Percentiles rank a stretch among this genome's conserved stretches.
phyloP scores from a whole-genome alignment of 2,888 invertebrate species.

The Eurytoma californica region DNA sequence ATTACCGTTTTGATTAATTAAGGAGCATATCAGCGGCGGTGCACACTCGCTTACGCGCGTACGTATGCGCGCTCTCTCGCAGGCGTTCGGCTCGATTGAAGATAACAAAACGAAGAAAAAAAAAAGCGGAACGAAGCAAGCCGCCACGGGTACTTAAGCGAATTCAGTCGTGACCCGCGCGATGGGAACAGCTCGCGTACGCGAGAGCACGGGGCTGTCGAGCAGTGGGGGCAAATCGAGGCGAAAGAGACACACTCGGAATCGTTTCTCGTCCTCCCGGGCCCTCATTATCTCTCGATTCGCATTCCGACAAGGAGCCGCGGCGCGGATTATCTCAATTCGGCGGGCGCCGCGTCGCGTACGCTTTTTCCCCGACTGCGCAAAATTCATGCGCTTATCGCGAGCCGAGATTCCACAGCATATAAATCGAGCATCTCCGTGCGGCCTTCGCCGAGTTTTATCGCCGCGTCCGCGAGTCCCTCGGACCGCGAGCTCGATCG shows the following conservation, averaged over 20 bases:
- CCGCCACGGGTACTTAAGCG: slow-evolving; percentile 46
- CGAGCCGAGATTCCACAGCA: neutral
- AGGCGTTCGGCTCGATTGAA: slow-evolving; percentile 49
- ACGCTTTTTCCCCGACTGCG: neutral
- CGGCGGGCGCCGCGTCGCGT: neutral
- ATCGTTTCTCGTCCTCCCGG: slow-evolving; percentile 18
- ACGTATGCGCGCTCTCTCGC: neutral
- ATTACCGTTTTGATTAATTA: slow-evolving; percentile 53
- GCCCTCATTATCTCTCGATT: slow-evolving; percentile 61
- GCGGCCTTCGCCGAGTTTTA: neutral
- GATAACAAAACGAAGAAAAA: slow-evolving; percentile 25
- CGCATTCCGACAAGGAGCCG: slow-evolving; percentile 62
- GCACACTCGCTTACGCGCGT: neutral
- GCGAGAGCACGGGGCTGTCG: neutral
- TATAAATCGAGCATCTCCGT: slow-evolving; percentile 11
- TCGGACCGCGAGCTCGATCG: slow-evolving; percentile 35
- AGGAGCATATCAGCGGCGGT: slow-evolving; percentile 32
- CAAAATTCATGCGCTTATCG: slow-evolving; percentile 9
- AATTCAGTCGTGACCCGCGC: slow-evolving; percentile 50
- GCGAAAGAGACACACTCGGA: slow-evolving; percentile 17
- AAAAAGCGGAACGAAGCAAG: neutral
- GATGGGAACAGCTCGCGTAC: slow-evolving; percentile 28
- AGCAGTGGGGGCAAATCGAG: slow-evolving; percentile 21
- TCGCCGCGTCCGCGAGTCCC: neutral
- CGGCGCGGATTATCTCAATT: slow-evolving; percentile 61